A percentile compares a stretch with the other conserved stretches of the same genome.
phyloP scores from a whole-genome alignment of 2,888 invertebrate species.

The Pollenia amentaria region DNA sequence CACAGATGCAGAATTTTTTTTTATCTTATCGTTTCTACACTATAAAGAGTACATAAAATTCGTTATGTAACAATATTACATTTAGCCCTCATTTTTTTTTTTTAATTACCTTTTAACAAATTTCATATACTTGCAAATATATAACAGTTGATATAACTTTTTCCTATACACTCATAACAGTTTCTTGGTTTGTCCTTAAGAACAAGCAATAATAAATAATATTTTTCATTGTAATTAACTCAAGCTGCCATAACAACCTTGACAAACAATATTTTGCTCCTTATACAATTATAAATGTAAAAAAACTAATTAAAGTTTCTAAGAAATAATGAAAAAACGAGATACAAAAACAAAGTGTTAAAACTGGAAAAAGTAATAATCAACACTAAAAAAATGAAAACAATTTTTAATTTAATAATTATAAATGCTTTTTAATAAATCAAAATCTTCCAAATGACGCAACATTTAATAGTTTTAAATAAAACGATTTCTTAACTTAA shows the following conservation, averaged over 20 bases:
- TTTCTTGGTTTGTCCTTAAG: background rate
- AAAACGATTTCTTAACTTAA: background rate
- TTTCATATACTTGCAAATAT: no score
- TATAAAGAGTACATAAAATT: no score
- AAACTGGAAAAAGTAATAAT: background rate
- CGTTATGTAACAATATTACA: no score
- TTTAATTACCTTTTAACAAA: no score
- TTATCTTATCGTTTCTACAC: no score
- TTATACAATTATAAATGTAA: background rate
- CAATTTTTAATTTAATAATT: background rate
- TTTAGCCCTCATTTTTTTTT: no score
- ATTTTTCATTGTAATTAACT: constrained; percentile 41
- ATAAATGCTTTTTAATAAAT: background rate
- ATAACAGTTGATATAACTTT: no score
- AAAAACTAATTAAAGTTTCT: constrained; percentile 42
- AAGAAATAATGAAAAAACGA: constrained; percentile 7
- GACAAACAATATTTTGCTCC: constrained; percentile 1
- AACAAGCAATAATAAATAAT: background rate
- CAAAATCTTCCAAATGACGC: background rate
- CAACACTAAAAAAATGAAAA: background rate
- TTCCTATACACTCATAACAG: no score
- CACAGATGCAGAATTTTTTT: no score
- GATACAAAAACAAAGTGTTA: background rate
- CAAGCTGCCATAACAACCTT: constrained; percentile 31
- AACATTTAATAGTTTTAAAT: background rate